Evolutionary conservation across 1,140 invertebrate genomes (phyloP).

Genomic region (Trachymyrmex cornetzi): DNA sequence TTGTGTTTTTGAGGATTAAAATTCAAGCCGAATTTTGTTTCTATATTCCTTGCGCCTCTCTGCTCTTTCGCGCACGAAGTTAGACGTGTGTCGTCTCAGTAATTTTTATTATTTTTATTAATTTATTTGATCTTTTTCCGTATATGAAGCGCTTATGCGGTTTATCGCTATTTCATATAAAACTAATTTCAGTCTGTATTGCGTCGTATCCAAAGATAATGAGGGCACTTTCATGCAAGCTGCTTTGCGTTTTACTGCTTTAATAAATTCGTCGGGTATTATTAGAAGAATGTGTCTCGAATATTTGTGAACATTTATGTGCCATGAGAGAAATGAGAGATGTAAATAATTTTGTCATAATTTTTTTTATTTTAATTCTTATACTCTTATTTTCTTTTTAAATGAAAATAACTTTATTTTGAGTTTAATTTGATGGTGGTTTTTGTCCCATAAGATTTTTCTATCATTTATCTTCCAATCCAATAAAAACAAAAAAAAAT

Average conservation of each 20-base stretch:
- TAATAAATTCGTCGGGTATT: conserved; percentile 48
- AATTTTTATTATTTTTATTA: not conserved
- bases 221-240: not conserved
- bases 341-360: conserved; percentile 26
- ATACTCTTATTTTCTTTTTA: conserved; percentile 35
- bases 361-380: conserved; percentile 38
- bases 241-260: conserved; percentile 12
- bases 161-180: conserved; percentile 31
- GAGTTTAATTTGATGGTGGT: conserved; percentile 23
- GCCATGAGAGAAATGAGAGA: conserved; percentile 17
- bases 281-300: conserved; percentile 43
- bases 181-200: conserved; percentile 29
- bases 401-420: conserved; percentile 36
- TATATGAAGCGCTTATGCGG: not conserved
- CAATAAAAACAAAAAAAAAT: not conserved
- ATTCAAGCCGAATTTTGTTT: not conserved
- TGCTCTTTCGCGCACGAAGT: not conserved
- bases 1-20: not conserved
- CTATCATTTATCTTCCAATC: not conserved
- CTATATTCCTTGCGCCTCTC: not conserved
- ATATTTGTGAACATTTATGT: conserved; percentile 32
- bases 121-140: not conserved
- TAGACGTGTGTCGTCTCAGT: not conserved
- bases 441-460: not conserved
- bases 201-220: conserved; percentile 30